Evolutionary conservation across 2,113 vertebrate genomes (phyloP), one percentile per base, ranked within the genome.

Genomic region (Ictidomys tridecemlineatus): DNA sequence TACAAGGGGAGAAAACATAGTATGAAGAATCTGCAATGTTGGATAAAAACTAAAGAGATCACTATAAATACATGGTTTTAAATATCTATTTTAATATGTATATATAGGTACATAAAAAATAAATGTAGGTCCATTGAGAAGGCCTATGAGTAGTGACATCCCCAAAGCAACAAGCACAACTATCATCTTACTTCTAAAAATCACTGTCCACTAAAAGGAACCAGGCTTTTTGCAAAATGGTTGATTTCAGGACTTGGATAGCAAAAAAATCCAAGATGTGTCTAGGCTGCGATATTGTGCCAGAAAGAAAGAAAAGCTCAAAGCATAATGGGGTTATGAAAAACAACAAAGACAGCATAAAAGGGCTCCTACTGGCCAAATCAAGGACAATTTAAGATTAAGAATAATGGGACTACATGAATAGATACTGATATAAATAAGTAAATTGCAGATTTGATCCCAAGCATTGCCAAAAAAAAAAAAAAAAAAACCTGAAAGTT

Each of bases 321-420:
- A 84, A 94, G 42, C 93, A 87, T 24, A 17, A 82, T 2, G 32
- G 17, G 48, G 61, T 80, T 7, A 70, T 37, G 45, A 86, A 92
- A 89, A 92, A 93, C 17, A 85, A 92, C 22, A 85, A 95, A 24
- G 34, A 83, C 7, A 91, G 65, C 17, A 11, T 53, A 7, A 91
- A 84, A 42, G 51, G 30, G 16, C 26, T 63, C 48, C 34, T 51
- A 34, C 1, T 9, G 32, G 58, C 78, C 73, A 92, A 88, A 94
- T 42, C 56, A 7, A 93, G n/a, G 39, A 83, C 82, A 91, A 45
- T 37, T 48, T 26, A 37, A 72, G 3, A 12, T 72, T 32, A 13
- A 39, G 13, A 70, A 73, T 80, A 85, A 85, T 14, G 5, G 67
- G 10, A 73, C 48, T 53, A 37, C 22, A 94, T 69, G 53, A 67